phyloP scores from a whole-genome alignment of 1,140 invertebrate species.

The Hypsibius dujardini region DNA sequence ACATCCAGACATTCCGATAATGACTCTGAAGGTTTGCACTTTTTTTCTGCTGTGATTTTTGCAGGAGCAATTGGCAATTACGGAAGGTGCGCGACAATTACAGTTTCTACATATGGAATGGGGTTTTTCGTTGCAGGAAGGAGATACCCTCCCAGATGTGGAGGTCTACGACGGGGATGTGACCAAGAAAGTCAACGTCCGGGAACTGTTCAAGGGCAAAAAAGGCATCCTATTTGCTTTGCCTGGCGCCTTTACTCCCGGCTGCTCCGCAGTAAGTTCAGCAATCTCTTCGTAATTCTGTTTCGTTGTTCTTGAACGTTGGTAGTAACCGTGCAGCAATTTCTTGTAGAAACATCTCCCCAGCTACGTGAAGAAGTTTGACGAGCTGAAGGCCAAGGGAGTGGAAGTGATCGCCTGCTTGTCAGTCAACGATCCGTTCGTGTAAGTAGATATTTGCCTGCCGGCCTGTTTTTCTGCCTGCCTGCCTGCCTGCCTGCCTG shows the following conservation, averaged over 20 bases:
- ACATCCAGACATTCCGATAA: too few relatives aligned
- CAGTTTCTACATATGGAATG: too few relatives aligned
- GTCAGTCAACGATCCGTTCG: constrained; percentile 81
- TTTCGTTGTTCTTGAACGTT: too few relatives aligned
- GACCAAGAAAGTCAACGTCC: constrained; percentile 60
- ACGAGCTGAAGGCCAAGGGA: constrained; percentile 57
- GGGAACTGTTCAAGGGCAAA: constrained; percentile 52
- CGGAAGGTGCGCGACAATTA: too few relatives aligned
- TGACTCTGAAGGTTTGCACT: too few relatives aligned
- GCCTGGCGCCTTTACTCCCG: constrained; percentile 84
- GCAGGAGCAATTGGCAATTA: too few relatives aligned
- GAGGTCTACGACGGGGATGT: constrained; percentile 67
- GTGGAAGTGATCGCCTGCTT: constrained; percentile 66
- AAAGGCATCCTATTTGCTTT: constrained; percentile 76
- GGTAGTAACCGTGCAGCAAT: too few relatives aligned
- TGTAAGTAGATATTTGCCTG: too few relatives aligned
- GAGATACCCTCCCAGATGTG: constrained; percentile 57
- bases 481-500: too few relatives aligned
- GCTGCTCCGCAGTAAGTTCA: constrained; percentile 60
- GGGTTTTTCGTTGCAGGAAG: constrained; percentile 45
- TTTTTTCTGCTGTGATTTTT: too few relatives aligned
- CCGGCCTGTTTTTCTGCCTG: too few relatives aligned
- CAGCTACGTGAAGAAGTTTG: constrained; percentile 55
- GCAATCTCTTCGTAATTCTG: too few relatives aligned
- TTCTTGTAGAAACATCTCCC: constrained; percentile 61